Evolutionary conservation across 2,797 vertebrate genomes (phyloP).

Genomic region (Sarcoramphus papa): DNA sequence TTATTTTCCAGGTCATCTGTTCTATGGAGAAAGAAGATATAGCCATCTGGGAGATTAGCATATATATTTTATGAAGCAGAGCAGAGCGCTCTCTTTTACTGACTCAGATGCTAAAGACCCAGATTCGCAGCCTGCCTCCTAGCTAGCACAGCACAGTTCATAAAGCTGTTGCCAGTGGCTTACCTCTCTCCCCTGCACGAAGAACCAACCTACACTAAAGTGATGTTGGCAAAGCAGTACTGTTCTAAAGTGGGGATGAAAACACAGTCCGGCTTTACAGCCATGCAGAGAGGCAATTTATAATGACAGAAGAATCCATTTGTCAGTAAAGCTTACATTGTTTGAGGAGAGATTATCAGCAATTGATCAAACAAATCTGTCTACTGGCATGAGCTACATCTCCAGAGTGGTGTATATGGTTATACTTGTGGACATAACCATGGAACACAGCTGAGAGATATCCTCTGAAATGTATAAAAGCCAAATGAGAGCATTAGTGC

Average conservation of each 20-base stretch:
- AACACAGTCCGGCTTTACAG: not conserved
- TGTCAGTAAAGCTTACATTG: not conserved
- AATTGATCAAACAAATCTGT: not conserved
- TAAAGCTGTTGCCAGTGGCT: not conserved
- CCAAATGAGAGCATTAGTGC: not conserved
- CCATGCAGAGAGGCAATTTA: not conserved
- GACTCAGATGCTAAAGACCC: constrained; percentile 32
- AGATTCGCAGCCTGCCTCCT: constrained; percentile 25
- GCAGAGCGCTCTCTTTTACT: constrained; percentile 8
- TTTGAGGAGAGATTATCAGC: not conserved
- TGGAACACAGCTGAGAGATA: not conserved
- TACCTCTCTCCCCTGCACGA: not conserved
- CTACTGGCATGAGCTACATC: not conserved
- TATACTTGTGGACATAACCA: not conserved
- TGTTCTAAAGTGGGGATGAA: not conserved
- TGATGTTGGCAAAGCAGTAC: not conserved
- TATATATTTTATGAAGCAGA: constrained; percentile 61
- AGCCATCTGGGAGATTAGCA: constrained; percentile 62
- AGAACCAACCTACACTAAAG: not conserved
- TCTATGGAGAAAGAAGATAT: constrained; percentile 29
- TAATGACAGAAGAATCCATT: not conserved
- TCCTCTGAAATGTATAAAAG: not conserved
- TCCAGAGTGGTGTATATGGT: not conserved
- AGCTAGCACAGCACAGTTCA: not conserved
- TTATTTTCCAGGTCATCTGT: constrained; percentile 57